phyloP scores from a whole-genome alignment of 2,113 vertebrate species.

The Pithys albifrons region DNA sequence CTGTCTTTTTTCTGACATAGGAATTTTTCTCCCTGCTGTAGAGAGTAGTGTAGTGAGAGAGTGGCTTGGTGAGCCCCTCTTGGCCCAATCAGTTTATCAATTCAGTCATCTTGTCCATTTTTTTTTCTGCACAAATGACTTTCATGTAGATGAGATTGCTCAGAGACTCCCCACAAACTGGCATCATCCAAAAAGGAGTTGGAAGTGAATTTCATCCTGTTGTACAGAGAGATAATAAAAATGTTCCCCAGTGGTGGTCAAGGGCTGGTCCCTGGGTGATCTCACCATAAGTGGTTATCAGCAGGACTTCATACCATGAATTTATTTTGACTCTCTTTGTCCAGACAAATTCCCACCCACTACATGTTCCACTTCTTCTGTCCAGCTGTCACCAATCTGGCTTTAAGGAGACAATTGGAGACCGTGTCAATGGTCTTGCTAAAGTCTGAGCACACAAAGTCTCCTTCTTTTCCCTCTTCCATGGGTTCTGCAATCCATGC shows the following conservation, averaged over 20 bases:
- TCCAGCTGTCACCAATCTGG: not conserved
- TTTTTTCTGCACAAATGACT: too few species aligned
- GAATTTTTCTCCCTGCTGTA: too few species aligned
- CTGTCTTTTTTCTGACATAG: too few species aligned
- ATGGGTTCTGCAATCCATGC: not conserved
- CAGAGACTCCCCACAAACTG: not conserved
- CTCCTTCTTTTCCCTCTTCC: not conserved
- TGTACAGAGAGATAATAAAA: too few species aligned
- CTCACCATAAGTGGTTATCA: not conserved
- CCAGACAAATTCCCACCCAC: not conserved
- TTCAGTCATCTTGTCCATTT: too few species aligned
- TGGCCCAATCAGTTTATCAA: too few species aligned
- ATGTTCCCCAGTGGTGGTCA: not conserved
- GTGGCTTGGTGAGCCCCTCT: too few species aligned
- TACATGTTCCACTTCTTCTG: too few species aligned
- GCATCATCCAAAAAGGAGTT: not conserved
- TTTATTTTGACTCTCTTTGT: not conserved
- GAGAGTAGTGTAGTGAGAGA: too few species aligned
- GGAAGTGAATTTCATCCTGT: not conserved
- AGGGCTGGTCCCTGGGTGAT: not conserved
- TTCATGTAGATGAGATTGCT: too few species aligned
- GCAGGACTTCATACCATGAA: not conserved
- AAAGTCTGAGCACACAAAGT: not conserved
- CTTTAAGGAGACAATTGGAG: not conserved
- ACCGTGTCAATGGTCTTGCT: not conserved